Evolutionary conservation across 2,888 invertebrate genomes (phyloP).

Genomic region (Amaurobius ferox): DNA sequence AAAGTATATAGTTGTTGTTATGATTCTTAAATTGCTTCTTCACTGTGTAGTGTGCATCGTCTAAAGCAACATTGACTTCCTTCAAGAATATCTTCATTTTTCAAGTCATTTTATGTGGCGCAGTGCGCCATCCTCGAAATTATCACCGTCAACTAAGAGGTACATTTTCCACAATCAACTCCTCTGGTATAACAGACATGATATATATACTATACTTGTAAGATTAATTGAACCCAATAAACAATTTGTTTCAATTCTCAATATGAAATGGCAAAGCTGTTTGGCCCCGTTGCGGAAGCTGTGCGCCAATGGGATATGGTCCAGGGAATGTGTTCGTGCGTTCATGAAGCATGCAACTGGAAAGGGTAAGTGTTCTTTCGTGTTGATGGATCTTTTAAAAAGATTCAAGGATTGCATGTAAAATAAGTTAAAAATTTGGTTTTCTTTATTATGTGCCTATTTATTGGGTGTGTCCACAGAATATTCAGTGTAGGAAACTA

Average conservation of each 20-base stretch:
- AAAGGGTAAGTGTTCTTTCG: slow-evolving; percentile 35
- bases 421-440: neutral
- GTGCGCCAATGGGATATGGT: slow-evolving; percentile 48
- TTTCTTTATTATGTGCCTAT: neutral
- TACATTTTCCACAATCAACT: slow-evolving; percentile 24
- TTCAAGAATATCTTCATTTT: too few relatives aligned
- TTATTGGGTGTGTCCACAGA: neutral
- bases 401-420: neutral
- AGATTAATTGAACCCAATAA: neutral
- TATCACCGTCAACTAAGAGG: neutral
- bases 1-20: too few relatives aligned
- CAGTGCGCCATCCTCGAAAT: neutral
- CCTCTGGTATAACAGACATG: neutral
- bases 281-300: slow-evolving; percentile 48
- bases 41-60: too few relatives aligned
- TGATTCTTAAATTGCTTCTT: too few relatives aligned
- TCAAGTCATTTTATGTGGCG: slow-evolving; percentile 4
- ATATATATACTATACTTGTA: neutral
- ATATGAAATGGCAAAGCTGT: slow-evolving; percentile 37
- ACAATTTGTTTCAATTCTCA: neutral
- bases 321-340: slow-evolving; percentile 30
- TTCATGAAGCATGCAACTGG: slow-evolving; percentile 46
- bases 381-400: neutral
- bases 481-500: neutral
- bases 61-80: too few relatives aligned